These are phyloP conservation scores for Drosophila atroscutellata DNA, from an alignment of 2,888 invertebrate species.

Conservation along the genomic window DNA sequence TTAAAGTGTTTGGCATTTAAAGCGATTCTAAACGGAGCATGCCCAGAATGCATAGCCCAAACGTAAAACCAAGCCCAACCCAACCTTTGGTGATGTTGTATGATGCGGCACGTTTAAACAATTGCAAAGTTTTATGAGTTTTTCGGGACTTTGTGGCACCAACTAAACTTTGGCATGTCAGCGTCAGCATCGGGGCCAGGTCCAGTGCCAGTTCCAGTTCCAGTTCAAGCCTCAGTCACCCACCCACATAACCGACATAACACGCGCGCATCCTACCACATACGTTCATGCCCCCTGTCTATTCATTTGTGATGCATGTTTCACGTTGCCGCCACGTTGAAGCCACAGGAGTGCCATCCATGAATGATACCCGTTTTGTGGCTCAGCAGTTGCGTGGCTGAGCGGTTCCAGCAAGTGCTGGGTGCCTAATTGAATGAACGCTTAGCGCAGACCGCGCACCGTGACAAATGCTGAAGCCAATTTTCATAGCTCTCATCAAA, in stretches of 20 bases:
- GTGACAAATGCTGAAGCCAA: conserved; percentile 19
- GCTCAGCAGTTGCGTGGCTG: conserved; percentile 14
- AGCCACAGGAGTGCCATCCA: conserved; percentile 28
- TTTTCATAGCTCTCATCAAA: not conserved
- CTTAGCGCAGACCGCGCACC: conserved; percentile 27
- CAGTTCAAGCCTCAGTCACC: not conserved
- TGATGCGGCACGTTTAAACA: conserved; percentile 72
- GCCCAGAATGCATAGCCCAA: not conserved
- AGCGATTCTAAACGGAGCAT: conserved; percentile 10
- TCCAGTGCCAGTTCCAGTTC: not conserved
- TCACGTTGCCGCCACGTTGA: conserved; percentile 3
- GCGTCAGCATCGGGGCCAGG: not conserved
- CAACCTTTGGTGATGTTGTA: conserved; percentile 37
- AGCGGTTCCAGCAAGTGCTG: not conserved
- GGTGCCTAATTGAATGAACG: conserved; percentile 61
- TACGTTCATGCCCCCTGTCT: not conserved
- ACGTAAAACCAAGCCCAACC: not conserved
- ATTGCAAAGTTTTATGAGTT: conserved; percentile 68
- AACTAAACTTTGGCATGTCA: not conserved
- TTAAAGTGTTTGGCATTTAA: conserved; percentile 36
- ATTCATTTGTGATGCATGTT: conserved; percentile 35
- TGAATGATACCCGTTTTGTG: conserved; percentile 45
- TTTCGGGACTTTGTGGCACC: conserved; percentile 37
- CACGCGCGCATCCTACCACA: not conserved
- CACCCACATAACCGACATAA: not conserved